Conservation (phyloP, 1,140 invertebrate genomes). For the Plectrocnemia conspersa region DNA sequence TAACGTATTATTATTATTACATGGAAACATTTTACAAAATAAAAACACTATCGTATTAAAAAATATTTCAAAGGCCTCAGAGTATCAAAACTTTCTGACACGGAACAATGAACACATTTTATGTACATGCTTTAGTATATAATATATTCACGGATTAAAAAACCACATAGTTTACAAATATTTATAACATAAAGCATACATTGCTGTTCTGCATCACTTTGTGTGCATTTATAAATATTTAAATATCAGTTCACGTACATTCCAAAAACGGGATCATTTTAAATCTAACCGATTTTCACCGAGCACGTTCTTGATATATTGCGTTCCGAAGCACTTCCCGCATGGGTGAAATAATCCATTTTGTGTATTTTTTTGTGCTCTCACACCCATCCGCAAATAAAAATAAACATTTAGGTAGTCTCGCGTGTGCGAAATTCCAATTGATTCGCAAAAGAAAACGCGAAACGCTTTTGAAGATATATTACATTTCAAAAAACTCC, state of each 20-base stretch:
- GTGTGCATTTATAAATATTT: conserved; percentile 15
- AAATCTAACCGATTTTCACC: conserved; percentile 13
- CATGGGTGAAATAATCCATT: conserved; percentile 18
- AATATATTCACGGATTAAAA: too few species aligned
- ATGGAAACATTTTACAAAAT: too few species aligned
- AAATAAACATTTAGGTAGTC: conserved; percentile 10
- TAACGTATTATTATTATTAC: too few species aligned
- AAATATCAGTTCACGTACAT: conserved; percentile 15
- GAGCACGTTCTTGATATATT: conserved; percentile 20
- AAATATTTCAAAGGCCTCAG: too few species aligned
- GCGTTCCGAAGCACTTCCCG: conserved; percentile 10
- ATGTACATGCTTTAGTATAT: too few species aligned
- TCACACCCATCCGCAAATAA: conserved; percentile 4
- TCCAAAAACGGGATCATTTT: conserved; percentile 9
- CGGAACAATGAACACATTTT: too few species aligned
- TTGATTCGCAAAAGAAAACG: conserved; percentile 10
- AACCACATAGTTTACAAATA: too few species aligned
- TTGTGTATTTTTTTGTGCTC: conserved; percentile 12
- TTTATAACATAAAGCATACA: too few species aligned
- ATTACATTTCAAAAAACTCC: too few species aligned
- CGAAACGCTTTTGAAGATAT: background rate
- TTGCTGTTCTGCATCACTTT: too few species aligned
- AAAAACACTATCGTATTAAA: too few species aligned
- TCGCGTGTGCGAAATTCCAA: conserved; percentile 9
- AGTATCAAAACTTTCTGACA: too few species aligned